phyloP scores from a whole-genome alignment of 2,113 vertebrate species.

The Sorex araneus region DNA sequence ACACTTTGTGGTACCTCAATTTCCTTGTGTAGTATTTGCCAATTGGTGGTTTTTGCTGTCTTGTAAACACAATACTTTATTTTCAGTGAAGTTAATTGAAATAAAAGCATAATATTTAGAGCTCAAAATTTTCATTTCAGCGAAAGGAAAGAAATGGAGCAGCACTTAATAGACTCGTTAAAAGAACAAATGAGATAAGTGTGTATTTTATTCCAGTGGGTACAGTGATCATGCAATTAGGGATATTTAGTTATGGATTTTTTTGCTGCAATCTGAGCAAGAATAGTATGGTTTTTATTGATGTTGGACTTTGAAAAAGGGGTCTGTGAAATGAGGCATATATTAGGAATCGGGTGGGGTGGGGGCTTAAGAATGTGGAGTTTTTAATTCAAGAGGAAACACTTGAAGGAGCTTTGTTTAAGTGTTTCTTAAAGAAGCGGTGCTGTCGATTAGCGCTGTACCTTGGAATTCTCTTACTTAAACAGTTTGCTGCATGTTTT shows the following conservation, averaged over 20 bases:
- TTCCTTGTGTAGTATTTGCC: neutral
- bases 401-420: conserved; percentile 48
- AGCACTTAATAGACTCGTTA: conserved; percentile 33
- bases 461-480: conserved; percentile 57
- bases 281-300: conserved; percentile 49
- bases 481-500: neutral
- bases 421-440: conserved; percentile 16
- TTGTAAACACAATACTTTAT: conserved; percentile 27
- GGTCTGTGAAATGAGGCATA: neutral
- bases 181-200: conserved; percentile 34
- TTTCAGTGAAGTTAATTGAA: conserved; percentile 54
- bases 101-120: conserved; percentile 55
- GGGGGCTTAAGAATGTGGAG: neutral
- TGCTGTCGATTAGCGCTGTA: neutral
- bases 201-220: conserved; percentile 49
- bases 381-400: conserved; percentile 58
- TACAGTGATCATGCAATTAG: conserved; percentile 30
- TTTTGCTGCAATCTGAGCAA: neutral
- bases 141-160: conserved; percentile 2
- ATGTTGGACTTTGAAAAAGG: conserved; percentile 16
- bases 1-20: neutral
- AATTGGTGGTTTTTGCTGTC: conserved; percentile 22
- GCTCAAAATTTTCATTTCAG: conserved; percentile 1
- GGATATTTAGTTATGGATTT: conserved; percentile 60
- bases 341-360: neutral